Percentiles rank a stretch among this genome's conserved stretches.
Conservation (phyloP, 1,140 invertebrate species). For the Patella vulgata region DNA sequence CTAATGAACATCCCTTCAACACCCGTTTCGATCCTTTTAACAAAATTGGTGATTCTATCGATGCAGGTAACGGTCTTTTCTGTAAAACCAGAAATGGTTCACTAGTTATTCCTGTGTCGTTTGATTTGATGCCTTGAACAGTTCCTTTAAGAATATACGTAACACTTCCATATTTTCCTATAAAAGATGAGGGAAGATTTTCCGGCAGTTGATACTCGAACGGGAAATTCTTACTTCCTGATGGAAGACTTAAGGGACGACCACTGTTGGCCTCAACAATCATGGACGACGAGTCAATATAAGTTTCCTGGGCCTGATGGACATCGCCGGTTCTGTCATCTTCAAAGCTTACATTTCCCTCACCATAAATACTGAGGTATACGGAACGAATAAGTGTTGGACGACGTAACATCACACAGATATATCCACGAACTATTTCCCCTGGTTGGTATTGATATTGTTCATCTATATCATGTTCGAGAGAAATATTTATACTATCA, state of each 20-base stretch:
- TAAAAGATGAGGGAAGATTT: constrained; percentile 64
- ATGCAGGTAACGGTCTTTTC: constrained; percentile 32
- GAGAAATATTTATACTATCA: constrained; percentile 45
- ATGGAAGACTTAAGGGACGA: constrained; percentile 30
- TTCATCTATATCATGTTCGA: constrained; percentile 66
- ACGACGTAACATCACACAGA: constrained; percentile 33
- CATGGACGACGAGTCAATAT: constrained; percentile 53
- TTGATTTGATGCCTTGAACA: constrained; percentile 46
- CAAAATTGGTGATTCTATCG: constrained; percentile 15
- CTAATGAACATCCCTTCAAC: constrained; percentile 47
- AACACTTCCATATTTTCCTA: constrained; percentile 65
- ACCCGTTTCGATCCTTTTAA: constrained; percentile 37
- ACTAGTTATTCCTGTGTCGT: constrained; percentile 55
- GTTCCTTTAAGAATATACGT: constrained; percentile 63
- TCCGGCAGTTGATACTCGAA: constrained; percentile 60
- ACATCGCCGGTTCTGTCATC: constrained; percentile 32
- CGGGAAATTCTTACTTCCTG: constrained; percentile 53
- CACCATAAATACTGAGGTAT: constrained; percentile 46
- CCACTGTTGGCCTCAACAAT: constrained; percentile 28
- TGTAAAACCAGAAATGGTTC: constrained; percentile 63
- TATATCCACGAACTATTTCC: constrained; percentile 55
- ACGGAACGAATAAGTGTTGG: constrained; percentile 39
- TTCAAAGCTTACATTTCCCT: constrained; percentile 58
- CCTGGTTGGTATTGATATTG: constrained; percentile 66
- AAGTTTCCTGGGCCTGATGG: constrained; percentile 53